A percentile compares a stretch with the other conserved stretches of the same genome.
Evolutionary conservation across 2,797 vertebrate genomes (phyloP).

Genomic region (Phrynocephalus forsythii): DNA sequence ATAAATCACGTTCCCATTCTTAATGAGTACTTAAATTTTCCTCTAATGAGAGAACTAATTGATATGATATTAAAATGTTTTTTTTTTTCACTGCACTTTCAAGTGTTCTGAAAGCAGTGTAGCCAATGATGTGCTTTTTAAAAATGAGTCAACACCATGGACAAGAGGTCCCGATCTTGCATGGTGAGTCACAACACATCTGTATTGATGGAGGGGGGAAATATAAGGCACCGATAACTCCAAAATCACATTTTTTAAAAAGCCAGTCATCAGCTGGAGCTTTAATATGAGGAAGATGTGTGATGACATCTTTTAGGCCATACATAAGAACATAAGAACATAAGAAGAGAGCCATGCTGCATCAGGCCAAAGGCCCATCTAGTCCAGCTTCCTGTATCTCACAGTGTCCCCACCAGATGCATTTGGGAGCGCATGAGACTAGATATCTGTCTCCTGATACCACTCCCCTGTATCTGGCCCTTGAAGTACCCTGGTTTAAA

Average conservation of each 20-base stretch:
- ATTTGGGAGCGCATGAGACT: too few species aligned
- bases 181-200: not conserved
- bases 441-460: too few species aligned
- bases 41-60: conserved; percentile 90
- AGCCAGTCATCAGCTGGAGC: not conserved
- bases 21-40: conserved; percentile 92
- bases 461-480: too few species aligned
- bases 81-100: conserved; percentile 82
- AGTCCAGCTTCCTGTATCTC: too few species aligned
- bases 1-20: conserved; percentile 89
- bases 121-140: conserved; percentile 66
- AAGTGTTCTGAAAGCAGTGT: conserved; percentile 88
- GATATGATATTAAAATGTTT: conserved; percentile 91
- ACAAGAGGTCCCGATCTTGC: not conserved
- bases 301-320: not conserved
- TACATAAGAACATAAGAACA: not conserved
- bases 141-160: not conserved
- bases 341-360: too few species aligned
- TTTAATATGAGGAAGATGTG: not conserved
- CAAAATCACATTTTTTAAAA: not conserved
- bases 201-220: not conserved
- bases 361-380: too few species aligned
- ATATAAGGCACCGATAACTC: too few species aligned
- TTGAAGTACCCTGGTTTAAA: too few species aligned
- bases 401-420: too few species aligned